Evolutionary conservation across 2,888 invertebrate genomes (phyloP).

Genomic region (Hypomecis atomaria): DNA sequence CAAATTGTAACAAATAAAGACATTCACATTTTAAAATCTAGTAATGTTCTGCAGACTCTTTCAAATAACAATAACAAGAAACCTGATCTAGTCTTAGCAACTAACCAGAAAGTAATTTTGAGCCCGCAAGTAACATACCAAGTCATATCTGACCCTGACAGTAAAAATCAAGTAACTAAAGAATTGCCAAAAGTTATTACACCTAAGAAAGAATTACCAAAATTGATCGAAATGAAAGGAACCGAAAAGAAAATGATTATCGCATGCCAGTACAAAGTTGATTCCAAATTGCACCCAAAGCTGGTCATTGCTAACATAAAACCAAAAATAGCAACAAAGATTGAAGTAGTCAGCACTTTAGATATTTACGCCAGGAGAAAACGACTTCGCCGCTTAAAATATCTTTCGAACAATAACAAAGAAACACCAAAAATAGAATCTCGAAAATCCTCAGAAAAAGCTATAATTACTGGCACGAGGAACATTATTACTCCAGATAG

Average conservation of each 20-base stretch:
- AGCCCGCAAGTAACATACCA: conserved; percentile 76
- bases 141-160: conserved; percentile 64
- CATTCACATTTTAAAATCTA: conserved; percentile 65
- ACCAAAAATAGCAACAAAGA: conserved; percentile 56
- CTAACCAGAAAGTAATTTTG: conserved; percentile 69
- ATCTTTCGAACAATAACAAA: conserved; percentile 62
- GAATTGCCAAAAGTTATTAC: conserved; percentile 57
- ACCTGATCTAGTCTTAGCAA: conserved; percentile 61
- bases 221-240: conserved; percentile 60
- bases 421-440: conserved; percentile 54
- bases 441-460: conserved; percentile 47
- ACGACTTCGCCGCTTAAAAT: conserved; percentile 72
- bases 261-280: conserved; percentile 73
- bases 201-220: conserved; percentile 59
- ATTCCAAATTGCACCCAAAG: conserved; percentile 70
- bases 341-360: conserved; percentile 74
- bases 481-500: conserved; percentile 74
- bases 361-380: conserved; percentile 83
- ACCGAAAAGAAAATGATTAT: conserved; percentile 65
- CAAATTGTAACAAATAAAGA: conserved; percentile 59
- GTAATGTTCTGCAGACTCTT: conserved; percentile 61
- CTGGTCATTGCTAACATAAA: conserved; percentile 71
- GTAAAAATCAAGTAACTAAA: conserved; percentile 53
- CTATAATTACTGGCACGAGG: conserved; percentile 32
- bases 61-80: conserved; percentile 58